Percentiles rank a stretch among this genome's conserved stretches.
Conservation (phyloP, 2,113 vertebrate genomes). For the Colistium nudipinnis region DNA sequence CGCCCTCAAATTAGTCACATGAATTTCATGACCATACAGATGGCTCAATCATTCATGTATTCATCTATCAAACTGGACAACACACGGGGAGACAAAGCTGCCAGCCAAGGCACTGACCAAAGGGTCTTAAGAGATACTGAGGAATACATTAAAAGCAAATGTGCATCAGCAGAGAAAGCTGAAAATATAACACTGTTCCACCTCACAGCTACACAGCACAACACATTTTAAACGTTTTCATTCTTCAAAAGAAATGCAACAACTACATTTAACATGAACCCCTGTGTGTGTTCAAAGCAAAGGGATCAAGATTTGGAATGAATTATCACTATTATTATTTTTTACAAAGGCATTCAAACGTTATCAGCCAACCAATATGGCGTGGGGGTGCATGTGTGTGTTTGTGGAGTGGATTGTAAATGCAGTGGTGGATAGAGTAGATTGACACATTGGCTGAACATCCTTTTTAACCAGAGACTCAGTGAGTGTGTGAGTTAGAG, state of each 20-base stretch:
- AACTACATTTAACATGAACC: conserved; percentile 29
- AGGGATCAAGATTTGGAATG: too few species aligned
- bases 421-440: conserved; percentile 7
- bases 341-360: too few species aligned
- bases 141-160: conserved; percentile 35
- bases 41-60: conserved; percentile 45
- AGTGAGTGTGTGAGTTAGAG: conserved; percentile 13
- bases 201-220: too few species aligned
- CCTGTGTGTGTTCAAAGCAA: too few species aligned
- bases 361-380: conserved; percentile 25
- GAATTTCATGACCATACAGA: conserved; percentile 49
- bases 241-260: too few species aligned
- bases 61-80: conserved; percentile 44
- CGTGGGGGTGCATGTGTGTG: conserved; percentile 5
- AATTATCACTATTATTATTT: too few species aligned
- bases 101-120: conserved; percentile 14
- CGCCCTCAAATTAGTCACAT: conserved; percentile 34
- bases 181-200: background rate
- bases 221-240: too few species aligned
- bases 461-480: conserved; percentile 48
- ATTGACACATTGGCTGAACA: conserved; percentile 42
- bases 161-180: background rate
- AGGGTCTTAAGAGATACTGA: conserved; percentile 25
- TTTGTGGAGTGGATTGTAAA: conserved; percentile 16
- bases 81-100: conserved; percentile 31